Base-by-base conservation (phyloP, 92 coral and sea anemone genomes). In the Metridium senile region DNA sequence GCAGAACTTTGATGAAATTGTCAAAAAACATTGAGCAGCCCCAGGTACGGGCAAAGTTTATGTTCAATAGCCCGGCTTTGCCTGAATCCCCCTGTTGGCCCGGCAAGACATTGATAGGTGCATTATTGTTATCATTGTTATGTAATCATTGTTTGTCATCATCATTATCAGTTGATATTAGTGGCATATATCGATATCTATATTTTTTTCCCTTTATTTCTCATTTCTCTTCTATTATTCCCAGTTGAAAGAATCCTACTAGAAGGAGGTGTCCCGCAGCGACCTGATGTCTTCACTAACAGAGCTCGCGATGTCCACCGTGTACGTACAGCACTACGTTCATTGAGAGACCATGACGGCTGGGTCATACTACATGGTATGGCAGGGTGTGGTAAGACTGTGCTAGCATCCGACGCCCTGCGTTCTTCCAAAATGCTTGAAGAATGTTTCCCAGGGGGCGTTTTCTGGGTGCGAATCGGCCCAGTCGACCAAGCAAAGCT, bases 351-450 rank as follows among this genome's bases (percentile, higher is more conserved):
- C 33, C 87, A 62, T 33, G 99, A 93, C 61, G 97, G 96, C 10
- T 95, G 99, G 99, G 97, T 95, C 26, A 91, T 95, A 67, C 82
- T 93, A 8, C 99, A 95, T 58, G 99, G 99, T 29, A 95, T 95
- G 99, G 99, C 99, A 21, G 99, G 99, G 2, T 93, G 99, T 67
- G 99, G 99, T 23, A 95, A 95, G 83, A 95, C 99, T 0, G 91
- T 95, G 17, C 82, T 95, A 11, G 97, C 97, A 2, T 82, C 97
- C 8, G 97, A 95, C 49, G 93, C 99, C 9, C 74, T 95, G 30
- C 72, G 96, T 27, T 80, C 81, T 67, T 82, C 90, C 3, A 27
- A 21, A 34, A 54, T 93, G 32, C 75, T 95, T 4, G 88, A 89
- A 1, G 84, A 87, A 6, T 85, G 84, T 62, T 95, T 95, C 75